Conservation (phyloP, 2,888 invertebrate species). For the Meloe dianella region DNA sequence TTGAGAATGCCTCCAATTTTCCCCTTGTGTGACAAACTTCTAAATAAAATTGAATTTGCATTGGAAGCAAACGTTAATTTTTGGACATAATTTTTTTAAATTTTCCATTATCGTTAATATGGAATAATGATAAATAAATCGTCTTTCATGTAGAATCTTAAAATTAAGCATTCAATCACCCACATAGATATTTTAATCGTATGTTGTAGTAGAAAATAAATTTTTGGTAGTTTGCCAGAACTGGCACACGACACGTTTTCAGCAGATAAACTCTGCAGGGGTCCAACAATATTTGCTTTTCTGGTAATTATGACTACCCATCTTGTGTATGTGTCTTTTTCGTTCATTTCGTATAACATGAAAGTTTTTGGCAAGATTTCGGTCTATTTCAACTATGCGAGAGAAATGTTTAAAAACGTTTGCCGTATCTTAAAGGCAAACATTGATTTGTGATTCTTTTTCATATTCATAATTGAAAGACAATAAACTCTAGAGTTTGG, state of each 20-base stretch:
- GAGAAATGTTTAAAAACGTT: not conserved
- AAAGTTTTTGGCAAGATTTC: not conserved
- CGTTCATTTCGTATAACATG: not conserved
- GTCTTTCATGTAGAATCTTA: conserved; percentile 34
- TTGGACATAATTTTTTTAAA: not conserved
- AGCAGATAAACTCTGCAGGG: conserved; percentile 44
- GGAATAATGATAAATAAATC: conserved; percentile 29
- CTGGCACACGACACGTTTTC: conserved; percentile 48
- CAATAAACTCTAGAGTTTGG: not conserved
- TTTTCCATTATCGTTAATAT: conserved; percentile 29
- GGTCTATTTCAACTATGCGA: not conserved
- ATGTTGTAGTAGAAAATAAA: conserved; percentile 29
- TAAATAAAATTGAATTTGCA: not conserved
- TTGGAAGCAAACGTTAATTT: not conserved
- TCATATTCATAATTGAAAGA: not conserved
- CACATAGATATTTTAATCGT: conserved; percentile 50
- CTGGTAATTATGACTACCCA: conserved; percentile 29
- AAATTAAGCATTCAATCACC: conserved; percentile 42
- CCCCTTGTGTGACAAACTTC: not conserved
- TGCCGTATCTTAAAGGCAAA: not conserved
- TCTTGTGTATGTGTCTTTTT: not conserved
- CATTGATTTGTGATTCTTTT: not conserved
- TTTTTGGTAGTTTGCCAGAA: conserved; percentile 40
- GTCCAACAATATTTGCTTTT: conserved; percentile 33
- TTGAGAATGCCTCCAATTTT: not conserved